Percentiles rank a stretch among this genome's conserved stretches.
These are phyloP conservation scores for Anabas testudineus DNA, from an alignment of 2,797 vertebrate genomes.

Conservation along the genomic window DNA sequence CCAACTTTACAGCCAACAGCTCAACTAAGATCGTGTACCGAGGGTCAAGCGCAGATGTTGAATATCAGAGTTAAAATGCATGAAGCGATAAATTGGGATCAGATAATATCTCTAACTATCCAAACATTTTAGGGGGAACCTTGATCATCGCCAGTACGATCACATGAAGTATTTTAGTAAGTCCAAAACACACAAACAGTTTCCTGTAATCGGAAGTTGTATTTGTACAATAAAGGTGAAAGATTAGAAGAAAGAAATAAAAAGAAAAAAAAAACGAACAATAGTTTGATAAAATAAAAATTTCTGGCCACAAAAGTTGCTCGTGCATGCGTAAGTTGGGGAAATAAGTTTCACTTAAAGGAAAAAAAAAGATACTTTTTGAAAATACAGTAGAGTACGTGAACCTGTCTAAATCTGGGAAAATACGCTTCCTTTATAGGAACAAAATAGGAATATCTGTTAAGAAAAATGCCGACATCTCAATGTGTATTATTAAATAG, in stretches of 20 bases:
- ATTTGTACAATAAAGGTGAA: conserved; percentile 48
- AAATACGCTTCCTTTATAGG: conserved; percentile 18
- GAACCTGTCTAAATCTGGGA: conserved; percentile 8
- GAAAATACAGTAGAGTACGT: conserved; percentile 14
- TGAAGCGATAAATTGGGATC: conserved; percentile 33
- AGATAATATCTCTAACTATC: conserved; percentile 32
- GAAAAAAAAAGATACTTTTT: not conserved
- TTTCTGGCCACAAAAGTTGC: conserved; percentile 13
- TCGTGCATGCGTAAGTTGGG: conserved; percentile 16
- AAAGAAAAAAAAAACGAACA: conserved; percentile 2
- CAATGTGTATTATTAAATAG: conserved; percentile 24
- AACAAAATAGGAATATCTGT: not conserved
- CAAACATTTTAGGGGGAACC: not conserved
- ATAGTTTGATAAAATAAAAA: not conserved
- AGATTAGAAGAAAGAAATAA: not conserved
- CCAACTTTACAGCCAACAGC: conserved; percentile 45
- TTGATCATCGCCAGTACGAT: not conserved
- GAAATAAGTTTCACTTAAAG: conserved; percentile 9
- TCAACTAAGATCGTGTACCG: conserved; percentile 25
- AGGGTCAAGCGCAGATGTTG: conserved; percentile 43
- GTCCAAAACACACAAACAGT: conserved; percentile 33
- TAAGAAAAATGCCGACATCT: conserved; percentile 14
- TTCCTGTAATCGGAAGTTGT: conserved; percentile 34
- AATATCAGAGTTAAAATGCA: conserved; percentile 31
- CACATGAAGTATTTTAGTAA: conserved; percentile 4